Conservation (phyloP, 37 sponge, comb jelly and placozoan genomes). For the Eunapius fragilis region DNA sequence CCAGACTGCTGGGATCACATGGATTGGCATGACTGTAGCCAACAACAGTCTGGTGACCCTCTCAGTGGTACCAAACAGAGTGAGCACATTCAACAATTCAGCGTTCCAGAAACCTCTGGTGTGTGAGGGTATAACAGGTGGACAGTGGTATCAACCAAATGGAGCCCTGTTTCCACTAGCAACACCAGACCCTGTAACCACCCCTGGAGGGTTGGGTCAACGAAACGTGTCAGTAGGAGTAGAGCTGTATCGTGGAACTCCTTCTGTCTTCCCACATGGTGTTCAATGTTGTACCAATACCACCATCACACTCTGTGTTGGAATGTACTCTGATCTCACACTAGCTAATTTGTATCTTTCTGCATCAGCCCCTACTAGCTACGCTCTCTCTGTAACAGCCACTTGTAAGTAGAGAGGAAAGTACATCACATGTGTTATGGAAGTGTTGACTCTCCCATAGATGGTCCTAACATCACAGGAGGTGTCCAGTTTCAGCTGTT, state of each 20-base stretch:
- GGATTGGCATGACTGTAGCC: background rate
- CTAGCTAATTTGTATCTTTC: no score
- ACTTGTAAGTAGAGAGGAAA: background rate
- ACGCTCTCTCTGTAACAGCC: background rate
- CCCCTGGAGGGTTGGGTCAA: background rate
- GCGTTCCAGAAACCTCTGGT: background rate
- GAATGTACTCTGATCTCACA: background rate
- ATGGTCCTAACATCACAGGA: slow-evolving; percentile 4
- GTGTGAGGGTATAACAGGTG: background rate
- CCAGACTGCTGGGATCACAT: background rate
- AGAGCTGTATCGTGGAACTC: background rate
- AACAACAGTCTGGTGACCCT: background rate
- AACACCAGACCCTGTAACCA: no score
- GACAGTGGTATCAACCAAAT: background rate
- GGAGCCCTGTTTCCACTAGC: background rate
- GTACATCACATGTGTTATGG: background rate
- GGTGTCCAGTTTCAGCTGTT: slow-evolving; percentile 1
- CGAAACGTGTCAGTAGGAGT: background rate
- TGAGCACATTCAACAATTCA: background rate
- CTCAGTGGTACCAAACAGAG: background rate
- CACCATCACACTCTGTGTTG: background rate
- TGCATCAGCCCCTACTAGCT: background rate
- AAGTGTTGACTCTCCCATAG: background rate
- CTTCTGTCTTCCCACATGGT: background rate
- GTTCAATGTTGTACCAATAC: background rate